Percentiles rank a stretch among this genome's conserved stretches.
Evolutionary conservation across 2,888 invertebrate genomes (phyloP).

Genomic region (Chamaedrilus cognettii): DNA sequence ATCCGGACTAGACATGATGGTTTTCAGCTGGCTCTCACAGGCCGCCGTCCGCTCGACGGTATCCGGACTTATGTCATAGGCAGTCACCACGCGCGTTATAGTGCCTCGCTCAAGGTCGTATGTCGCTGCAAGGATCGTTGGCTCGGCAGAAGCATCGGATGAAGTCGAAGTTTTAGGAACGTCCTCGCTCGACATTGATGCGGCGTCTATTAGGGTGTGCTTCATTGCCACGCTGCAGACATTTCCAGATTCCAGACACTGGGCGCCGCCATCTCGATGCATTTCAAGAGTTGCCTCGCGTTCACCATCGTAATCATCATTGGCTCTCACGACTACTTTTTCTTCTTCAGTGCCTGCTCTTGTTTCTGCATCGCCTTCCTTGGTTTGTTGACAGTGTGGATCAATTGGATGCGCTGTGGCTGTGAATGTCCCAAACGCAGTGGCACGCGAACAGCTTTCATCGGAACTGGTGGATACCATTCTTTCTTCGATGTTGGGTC

Average conservation of each 20-base stretch:
- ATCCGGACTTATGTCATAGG: slow-evolving; percentile 56
- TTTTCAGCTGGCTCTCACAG: slow-evolving; percentile 59
- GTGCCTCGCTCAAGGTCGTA: slow-evolving; percentile 68
- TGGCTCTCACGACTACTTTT: no score
- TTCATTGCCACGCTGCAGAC: slow-evolving; percentile 4
- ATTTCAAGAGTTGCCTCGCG: not conserved
- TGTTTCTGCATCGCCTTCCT: not conserved
- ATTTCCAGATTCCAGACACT: not conserved
- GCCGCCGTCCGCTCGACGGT: slow-evolving; percentile 61
- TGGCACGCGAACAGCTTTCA: not conserved
- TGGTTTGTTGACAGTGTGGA: not conserved
- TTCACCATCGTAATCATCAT: not conserved
- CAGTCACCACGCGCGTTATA: slow-evolving; percentile 60
- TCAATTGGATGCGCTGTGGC: not conserved
- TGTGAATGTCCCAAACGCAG: not conserved
- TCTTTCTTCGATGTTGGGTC: not conserved
- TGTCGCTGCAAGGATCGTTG: slow-evolving; percentile 85
- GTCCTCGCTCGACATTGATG: slow-evolving; percentile 21
- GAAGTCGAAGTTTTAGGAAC: slow-evolving; percentile 59
- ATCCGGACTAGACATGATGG: slow-evolving; percentile 58
- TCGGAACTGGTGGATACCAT: not conserved
- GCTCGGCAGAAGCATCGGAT: slow-evolving; percentile 81
- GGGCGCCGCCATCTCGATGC: no score
- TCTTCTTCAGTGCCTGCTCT: not conserved
- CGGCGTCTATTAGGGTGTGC: slow-evolving; percentile 1